phyloP scores from a whole-genome alignment of 2,797 vertebrate species.

The Loriculus beryllinus region DNA sequence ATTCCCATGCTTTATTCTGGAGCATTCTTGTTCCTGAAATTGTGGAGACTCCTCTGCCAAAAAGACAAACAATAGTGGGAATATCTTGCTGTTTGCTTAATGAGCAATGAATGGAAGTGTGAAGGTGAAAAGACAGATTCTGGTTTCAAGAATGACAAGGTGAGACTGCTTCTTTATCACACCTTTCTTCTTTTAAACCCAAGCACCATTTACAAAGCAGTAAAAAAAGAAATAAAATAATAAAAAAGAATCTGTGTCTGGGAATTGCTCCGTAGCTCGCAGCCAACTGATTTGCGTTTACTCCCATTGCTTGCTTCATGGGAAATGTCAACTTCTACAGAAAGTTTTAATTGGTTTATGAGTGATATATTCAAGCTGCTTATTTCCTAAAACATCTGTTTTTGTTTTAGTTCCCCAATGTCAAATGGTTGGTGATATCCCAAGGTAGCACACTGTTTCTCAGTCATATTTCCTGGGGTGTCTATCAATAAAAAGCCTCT shows the following conservation, averaged over 20 bases:
- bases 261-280: neutral
- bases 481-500: constrained; percentile 37
- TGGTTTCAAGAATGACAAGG: constrained; percentile 77
- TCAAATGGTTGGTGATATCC: constrained; percentile 44
- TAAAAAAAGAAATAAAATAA: neutral
- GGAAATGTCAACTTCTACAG: constrained; percentile 64
- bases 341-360: constrained; percentile 67
- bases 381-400: constrained; percentile 65
- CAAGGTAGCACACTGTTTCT: constrained; percentile 31
- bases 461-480: constrained; percentile 34
- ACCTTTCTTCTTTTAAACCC: constrained; percentile 49
- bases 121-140: constrained; percentile 79
- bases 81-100: constrained; percentile 77
- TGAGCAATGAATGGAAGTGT: constrained; percentile 75
- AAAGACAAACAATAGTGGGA: constrained; percentile 69
- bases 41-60: neutral
- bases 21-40: constrained; percentile 27
- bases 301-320: constrained; percentile 47
- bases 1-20: constrained; percentile 32
- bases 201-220: constrained; percentile 2
- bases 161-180: constrained; percentile 79
- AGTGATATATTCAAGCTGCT: constrained; percentile 66
- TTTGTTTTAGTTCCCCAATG: constrained; percentile 52
- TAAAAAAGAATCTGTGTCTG: neutral
- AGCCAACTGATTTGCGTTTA: constrained; percentile 12